A percentile compares a stretch with the other conserved stretches of the same genome.
Evolutionary conservation across 2,888 invertebrate species (phyloP).

Genomic region (Apamea crenata): DNA sequence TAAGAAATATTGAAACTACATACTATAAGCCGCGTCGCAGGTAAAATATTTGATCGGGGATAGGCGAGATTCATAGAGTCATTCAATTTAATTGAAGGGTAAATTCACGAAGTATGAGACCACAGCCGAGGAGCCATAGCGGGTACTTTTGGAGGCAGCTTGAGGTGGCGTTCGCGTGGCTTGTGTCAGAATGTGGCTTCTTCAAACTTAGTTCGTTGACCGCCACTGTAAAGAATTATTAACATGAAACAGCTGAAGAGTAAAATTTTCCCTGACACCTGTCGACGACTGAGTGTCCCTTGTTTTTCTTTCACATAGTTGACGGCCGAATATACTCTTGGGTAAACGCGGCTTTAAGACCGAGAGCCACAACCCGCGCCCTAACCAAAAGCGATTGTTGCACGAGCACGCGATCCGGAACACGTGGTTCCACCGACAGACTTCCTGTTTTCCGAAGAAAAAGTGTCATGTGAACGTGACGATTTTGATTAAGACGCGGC

Average conservation of each 20-base stretch:
- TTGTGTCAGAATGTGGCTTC: conserved; percentile 83
- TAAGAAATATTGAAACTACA: conserved; percentile 63
- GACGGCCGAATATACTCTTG: neutral
- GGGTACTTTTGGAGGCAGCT: conserved; percentile 69
- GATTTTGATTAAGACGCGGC: neutral
- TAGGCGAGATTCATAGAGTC: conserved; percentile 59
- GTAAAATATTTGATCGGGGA: conserved; percentile 66
- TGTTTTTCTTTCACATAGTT: neutral
- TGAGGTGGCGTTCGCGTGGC: conserved; percentile 79
- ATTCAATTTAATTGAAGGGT: conserved; percentile 68
- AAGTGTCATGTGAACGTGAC: too few species aligned
- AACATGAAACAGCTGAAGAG: conserved; percentile 21
- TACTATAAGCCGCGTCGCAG: conserved; percentile 65
- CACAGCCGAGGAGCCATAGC: conserved; percentile 76
- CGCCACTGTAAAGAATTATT: conserved; percentile 78
- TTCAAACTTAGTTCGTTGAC: conserved; percentile 87
- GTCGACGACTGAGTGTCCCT: neutral
- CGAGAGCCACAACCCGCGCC: neutral
- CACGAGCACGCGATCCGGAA: too few species aligned
- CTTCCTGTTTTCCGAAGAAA: too few species aligned
- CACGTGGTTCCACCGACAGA: too few species aligned
- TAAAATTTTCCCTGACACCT: too few species aligned
- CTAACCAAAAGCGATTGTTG: too few species aligned
- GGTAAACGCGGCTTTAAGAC: neutral
- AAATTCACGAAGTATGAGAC: conserved; percentile 76